Conservation (phyloP, 2,888 invertebrate genomes). For the Drosophila putrida region DNA sequence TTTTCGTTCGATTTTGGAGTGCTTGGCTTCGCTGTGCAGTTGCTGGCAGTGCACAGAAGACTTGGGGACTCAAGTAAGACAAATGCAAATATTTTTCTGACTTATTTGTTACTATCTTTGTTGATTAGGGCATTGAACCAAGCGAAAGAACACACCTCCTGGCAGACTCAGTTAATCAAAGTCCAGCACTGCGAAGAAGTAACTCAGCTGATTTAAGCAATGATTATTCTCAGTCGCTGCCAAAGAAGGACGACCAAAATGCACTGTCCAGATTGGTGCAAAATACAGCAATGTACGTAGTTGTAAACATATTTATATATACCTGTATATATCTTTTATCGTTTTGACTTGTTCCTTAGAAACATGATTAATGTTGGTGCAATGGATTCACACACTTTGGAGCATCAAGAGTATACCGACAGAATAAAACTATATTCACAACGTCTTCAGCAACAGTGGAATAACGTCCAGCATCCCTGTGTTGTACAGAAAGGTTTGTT, state of each 20-base stretch:
- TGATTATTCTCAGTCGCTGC: conserved; percentile 88
- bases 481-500: conserved; percentile 74
- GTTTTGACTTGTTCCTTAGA: conserved; percentile 85
- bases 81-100: background rate
- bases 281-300: conserved; percentile 93
- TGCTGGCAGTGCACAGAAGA: conserved; percentile 84
- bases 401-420: conserved; percentile 95
- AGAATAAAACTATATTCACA: conserved; percentile 90
- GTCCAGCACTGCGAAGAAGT: conserved; percentile 89
- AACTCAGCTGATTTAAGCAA: conserved; percentile 90
- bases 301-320: background rate
- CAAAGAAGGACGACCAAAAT: conserved; percentile 95
- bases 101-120: background rate
- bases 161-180: conserved; percentile 91
- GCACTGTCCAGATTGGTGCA: conserved; percentile 95
- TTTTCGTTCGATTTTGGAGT: conserved; percentile 80
- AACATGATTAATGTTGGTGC: conserved; percentile 98
- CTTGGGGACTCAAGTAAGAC: conserved; percentile 77
- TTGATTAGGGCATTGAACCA: conserved; percentile 83
- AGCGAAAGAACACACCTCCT: conserved; percentile 93
- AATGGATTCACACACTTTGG: conserved; percentile 94
- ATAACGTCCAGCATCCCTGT: conserved; percentile 83
- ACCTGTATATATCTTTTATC: background rate
- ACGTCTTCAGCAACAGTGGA: conserved; percentile 86
- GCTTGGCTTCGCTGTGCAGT: conserved; percentile 81